A percentile compares a stretch with the other conserved stretches of the same genome.
These are phyloP conservation scores for Peromyscus californicus DNA, from an alignment of 2,113 vertebrate species.

Conservation along the genomic window DNA sequence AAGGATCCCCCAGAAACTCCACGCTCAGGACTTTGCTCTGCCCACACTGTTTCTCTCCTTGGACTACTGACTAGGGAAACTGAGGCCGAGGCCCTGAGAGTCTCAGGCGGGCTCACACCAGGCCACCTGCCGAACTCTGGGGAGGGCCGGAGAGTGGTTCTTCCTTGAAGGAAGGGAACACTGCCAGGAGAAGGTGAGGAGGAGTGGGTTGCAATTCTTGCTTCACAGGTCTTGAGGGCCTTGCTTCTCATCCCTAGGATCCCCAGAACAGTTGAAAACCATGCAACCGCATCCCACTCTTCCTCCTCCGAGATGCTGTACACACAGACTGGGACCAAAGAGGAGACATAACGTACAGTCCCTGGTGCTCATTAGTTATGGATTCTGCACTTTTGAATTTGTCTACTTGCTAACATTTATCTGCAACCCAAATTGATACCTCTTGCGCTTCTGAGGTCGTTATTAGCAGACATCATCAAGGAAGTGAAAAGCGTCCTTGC, in stretches of 20 bases:
- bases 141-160: rapidly evolving
- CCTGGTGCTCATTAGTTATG: too few relatives aligned
- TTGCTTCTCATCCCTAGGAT: background rate
- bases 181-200: rapidly evolving
- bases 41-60: background rate
- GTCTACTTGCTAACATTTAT: background rate
- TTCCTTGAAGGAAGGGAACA: too few relatives aligned
- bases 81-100: too few relatives aligned
- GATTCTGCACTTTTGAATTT: background rate
- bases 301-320: background rate
- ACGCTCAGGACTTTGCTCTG: background rate
- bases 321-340: background rate
- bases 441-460: background rate
- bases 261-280: background rate
- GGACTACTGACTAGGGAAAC: background rate
- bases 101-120: rapidly evolving
- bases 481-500: background rate
- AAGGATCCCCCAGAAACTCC: background rate
- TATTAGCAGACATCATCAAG: background rate
- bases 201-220: rapidly evolving
- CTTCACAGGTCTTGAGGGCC: background rate
- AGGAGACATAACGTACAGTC: background rate
- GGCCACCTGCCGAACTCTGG: background rate
- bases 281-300: rapidly evolving
- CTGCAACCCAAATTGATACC: background rate